Base-by-base conservation (phyloP, 2,888 invertebrate genomes). In the Sesamia inferens region DNA sequence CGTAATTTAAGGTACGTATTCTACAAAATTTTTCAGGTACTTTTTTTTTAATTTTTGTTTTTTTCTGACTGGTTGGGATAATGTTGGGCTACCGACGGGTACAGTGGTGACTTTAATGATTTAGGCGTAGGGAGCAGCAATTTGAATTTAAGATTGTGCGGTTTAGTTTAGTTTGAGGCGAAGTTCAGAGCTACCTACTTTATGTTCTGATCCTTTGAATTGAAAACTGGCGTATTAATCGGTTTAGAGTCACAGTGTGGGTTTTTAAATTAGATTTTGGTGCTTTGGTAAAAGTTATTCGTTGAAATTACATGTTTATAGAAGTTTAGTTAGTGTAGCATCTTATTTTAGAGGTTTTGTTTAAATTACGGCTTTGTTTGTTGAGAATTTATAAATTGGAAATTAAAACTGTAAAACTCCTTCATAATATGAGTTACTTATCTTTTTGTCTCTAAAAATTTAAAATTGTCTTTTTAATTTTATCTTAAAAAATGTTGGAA, bases 1-100 rank as follows among this genome's bases (percentile, higher is more conserved):
- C 81, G 84, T 78, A 68, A 70, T 64, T 81, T 78, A 76, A 78
- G 86, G 86, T 86, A 82, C 42, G 87, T 85, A 83, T 58, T 19
- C 10, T 22, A 39, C 14, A 55, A 51, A 4, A 22, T 47, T 7
- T 8, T 19, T 0, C 8, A 1, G 8, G 42, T n/a, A 7, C 7
- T 42, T 44, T 57, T 48, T 55, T 71, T 59, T 48, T 74, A n/a
- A n/a, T n/a, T n/a, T 69, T 51, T 57, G 11, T 3, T 70, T 66
- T 70, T 66, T 0, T 39, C 24, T 22, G 31, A 14, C 65, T 31
- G 65, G 10, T 76, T 69, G 61, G 71, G 22, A 44, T 76, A 63
- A 68, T 57, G 22, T 51, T 57, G 16, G 31, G 74, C 55, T 73
- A 3, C 71, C 71, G 72, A 58, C 64, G 68, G 68, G 57, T 14